Evolutionary conservation across 2,797 vertebrate species (phyloP).

Genomic region (Gambelia wislizenii): DNA sequence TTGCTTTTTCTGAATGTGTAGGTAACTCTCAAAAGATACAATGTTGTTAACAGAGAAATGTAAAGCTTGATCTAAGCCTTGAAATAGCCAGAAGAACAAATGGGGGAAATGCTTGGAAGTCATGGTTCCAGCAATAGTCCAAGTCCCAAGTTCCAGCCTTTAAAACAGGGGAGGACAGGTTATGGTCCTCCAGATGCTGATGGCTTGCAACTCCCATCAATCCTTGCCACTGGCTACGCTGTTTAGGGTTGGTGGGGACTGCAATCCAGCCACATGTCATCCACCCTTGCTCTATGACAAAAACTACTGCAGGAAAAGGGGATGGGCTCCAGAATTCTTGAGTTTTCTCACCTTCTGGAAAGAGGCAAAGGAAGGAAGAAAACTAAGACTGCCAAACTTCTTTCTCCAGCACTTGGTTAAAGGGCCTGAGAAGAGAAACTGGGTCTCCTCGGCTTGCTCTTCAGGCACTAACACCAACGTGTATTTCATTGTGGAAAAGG

Average conservation of each 20-base stretch:
- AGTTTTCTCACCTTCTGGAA: neutral
- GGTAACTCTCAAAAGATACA: neutral
- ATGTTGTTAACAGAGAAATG: neutral
- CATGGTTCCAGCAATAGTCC: neutral
- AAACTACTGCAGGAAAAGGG: neutral
- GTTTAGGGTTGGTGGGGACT: neutral
- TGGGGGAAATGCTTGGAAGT: neutral
- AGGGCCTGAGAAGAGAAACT: neutral
- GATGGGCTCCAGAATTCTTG: neutral
- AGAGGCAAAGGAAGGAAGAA: neutral
- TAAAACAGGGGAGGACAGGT: too few species aligned
- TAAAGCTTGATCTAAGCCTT: neutral
- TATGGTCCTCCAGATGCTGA: too few species aligned
- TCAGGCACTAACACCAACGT: neutral
- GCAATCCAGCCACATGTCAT: neutral
- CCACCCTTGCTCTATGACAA: neutral
- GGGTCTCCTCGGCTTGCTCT: too few species aligned
- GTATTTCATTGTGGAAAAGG: neutral
- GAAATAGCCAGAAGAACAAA: neutral
- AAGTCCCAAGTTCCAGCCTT: neutral
- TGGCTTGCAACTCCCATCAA: too few species aligned
- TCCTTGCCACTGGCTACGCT: too few species aligned
- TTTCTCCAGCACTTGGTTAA: neutral
- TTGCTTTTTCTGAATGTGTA: neutral
- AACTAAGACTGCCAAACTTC: neutral